These are phyloP conservation scores for Julus scandinavius DNA, from an alignment of 2,888 invertebrate genomes.

Conservation along the genomic window DNA sequence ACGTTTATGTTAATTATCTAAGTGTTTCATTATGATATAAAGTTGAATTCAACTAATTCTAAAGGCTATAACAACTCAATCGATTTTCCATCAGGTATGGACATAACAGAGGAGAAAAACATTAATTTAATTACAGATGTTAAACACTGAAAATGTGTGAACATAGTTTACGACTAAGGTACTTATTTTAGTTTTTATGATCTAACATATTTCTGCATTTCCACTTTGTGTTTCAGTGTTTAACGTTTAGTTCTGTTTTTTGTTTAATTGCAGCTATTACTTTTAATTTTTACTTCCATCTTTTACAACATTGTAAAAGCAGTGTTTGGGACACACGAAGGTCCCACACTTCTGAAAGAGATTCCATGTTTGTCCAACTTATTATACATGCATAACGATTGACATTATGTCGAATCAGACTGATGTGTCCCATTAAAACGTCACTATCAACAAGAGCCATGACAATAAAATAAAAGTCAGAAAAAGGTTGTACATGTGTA, in stretches of 20 bases:
- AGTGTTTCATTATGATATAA: background rate
- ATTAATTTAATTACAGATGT: background rate
- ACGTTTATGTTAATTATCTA: too few relatives aligned
- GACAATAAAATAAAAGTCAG: background rate
- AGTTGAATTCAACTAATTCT: background rate
- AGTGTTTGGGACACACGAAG: too few relatives aligned
- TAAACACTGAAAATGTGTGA: background rate
- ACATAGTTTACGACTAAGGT: background rate
- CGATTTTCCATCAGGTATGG: background rate
- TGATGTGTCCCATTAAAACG: background rate
- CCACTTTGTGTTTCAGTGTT: background rate
- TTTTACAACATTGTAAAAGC: background rate
- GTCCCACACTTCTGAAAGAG: background rate
- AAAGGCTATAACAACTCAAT: background rate
- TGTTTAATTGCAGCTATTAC: background rate
- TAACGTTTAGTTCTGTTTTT: background rate
- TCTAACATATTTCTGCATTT: background rate
- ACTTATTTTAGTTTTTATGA: background rate
- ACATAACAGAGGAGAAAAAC: background rate
- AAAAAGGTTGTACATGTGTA: background rate
- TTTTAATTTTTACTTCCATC: background rate
- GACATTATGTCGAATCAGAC: background rate
- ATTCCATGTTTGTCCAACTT: background rate
- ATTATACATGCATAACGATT: background rate
- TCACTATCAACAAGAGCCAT: background rate